Base-by-base conservation (phyloP, 2,888 invertebrate species). In the Plusia festucae region DNA sequence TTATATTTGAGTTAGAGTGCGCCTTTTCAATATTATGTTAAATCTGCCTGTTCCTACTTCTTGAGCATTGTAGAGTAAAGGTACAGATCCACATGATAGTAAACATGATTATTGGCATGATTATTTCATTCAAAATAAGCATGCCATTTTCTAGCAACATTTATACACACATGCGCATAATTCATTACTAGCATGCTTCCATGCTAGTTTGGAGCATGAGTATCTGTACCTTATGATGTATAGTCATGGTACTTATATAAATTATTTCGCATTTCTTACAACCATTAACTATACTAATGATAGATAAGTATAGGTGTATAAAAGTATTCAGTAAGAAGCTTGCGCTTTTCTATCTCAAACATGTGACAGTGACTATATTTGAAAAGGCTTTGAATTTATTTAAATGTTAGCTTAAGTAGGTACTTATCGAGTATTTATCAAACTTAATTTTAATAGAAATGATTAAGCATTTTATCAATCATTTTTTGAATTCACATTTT, bases 331-430 rank as follows among this genome's bases (percentile, higher is more conserved):
- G 40, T 70, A 53, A 65, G 65, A 9, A 40, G 22, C 22, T 54
- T 18, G 34, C 52, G 55, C 20, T 49, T 44, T 67, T 32, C 51
- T 60, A 68, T 56, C 34, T 59, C 16, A 59, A 59, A 55, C 58
- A 55, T 62, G 52, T 64, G 52, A 68, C 27, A 58, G 27, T 53
- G 6, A 40, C 27, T 53, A 44, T 6, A 34, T 32, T 58, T 15
- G 16, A 59, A 40, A 60, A 40, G 60, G 55, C 49, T 57, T 60
- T 57, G n/a, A 22, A 54, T 62, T 74, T 51, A 65, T 65, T 61
- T 51, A 24, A 2, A 15, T 53, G 51, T 49, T 40, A 60, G 30
- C n/a, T 32, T 15, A 53, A 24, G 53, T 15, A 53, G 20, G 53
- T 67, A 65, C 46, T 63, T 60, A 58, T 46, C 20, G 20, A 49